Base-by-base conservation (phyloP, 1,140 invertebrate species). In the Metopolophium dirhodum region DNA sequence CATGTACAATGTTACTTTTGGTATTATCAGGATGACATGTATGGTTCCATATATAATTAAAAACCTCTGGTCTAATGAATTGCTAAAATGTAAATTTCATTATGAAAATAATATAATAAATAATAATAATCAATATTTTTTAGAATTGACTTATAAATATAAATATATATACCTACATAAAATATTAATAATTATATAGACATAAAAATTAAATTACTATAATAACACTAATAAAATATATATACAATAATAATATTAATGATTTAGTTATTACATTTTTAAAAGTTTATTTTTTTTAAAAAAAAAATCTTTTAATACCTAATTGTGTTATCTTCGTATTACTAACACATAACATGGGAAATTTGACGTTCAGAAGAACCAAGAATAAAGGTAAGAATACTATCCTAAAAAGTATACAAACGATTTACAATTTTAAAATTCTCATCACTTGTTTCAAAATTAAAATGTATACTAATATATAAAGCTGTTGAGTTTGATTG, bases 11-110 rank as follows among this genome's bases (percentile, higher is more conserved):
- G 54, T 86, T 89, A 30, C 23, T 91, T 47, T 94, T 94, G 35
- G 87, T 91, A 14, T 35, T 77, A 54, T 94, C 82, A 20, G 94
- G 94, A 85, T 94, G 91, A 54, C 94, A 94, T n/a, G 88, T 83
- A 85, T 94, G 90, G 37, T 94, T 94, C 93, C 91, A 93, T 22
- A 94, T 26, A 92, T 94, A 94, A 91, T 54, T 94, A n/a, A 68
- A 30, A 54, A 61, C 88, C 45, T 89, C 93, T 77, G 91, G 88
- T 22, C 88, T 94, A 23, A 68, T 93, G 14, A 94, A 93, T 35
- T 91, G 85, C 94, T 94, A 93, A 91, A 94, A 94, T 57, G 1
- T 11, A 68, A 45, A 90, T 90, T 90, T 20, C 8, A 90, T 51
- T 23, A 51, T n/a, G 3, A 68, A 47, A 47, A 87, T 49, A n/a